Base-by-base conservation (phyloP, 1,140 invertebrate genomes). In the Drosophila tani region DNA sequence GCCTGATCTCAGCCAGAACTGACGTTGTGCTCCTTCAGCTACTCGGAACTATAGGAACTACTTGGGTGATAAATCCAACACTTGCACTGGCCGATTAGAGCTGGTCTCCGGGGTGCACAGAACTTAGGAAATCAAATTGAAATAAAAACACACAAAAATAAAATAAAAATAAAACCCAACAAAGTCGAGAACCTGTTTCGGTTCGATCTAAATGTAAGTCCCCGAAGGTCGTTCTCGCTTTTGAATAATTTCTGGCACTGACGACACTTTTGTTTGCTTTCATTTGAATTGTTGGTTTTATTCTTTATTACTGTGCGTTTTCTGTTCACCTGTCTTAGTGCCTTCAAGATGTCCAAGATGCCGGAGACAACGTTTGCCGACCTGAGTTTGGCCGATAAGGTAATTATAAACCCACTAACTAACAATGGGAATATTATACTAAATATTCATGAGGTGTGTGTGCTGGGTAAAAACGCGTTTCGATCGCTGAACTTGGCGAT, bases 351-450 rank as follows among this genome's bases (percentile, higher is more conserved):
- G 88, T 75, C 74, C 58, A 84, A 82, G 80, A 77, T 84, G 81
- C 83, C 81, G 14, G 91, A 92, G 75, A 91, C 91, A 32, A 76
- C 83, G 19, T 81, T 87, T 57, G 86, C 81, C 62, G 91, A 92
- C 60, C 75, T 92, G 58, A 91, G 90, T 49, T 70, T 92, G 74
- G 79, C 82, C 53, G 91, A 92, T 91, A 91, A 92, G 91, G 91
- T 91, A 81, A 83, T 14, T 71, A 73, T 51, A 32, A 21, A 19
- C 0, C 15, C 9, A 35, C 11, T 43, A 17, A 35, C 43, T 66
- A 49, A 73, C 38, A 50, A 24, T 71, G 9, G 38, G 29, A 51
- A 59, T 59, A 59, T 15, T 43, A 21, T 1, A 68, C n/a, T 17
- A 40, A 70, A 55, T 68, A 69, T 53, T 27, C 35, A 69, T 70